Base-by-base conservation (phyloP, 2,888 invertebrate species). In the Clepsis dumicolana region DNA sequence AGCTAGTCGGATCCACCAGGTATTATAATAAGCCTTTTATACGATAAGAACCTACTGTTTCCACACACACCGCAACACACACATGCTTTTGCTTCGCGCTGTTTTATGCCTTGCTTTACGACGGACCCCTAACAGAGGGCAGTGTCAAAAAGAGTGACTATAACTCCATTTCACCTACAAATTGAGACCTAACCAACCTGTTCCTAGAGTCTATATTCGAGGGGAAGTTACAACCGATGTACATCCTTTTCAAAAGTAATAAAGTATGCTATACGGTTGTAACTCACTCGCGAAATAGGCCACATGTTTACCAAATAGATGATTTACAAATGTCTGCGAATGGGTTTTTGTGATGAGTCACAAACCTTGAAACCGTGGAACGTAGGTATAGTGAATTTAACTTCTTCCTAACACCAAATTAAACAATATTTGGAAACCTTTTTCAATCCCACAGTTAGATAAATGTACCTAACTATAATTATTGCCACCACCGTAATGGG, bases 41-140 rank as follows among this genome's bases (percentile, higher is more conserved):
- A n/a, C n/a, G n/a, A n/a, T n/a, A n/a, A n/a, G 29, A 7, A 29
- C 4, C 29, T 29, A 3, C 3, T 29, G 29, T 29, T 29, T n/a
- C n/a, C 29, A 29, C 29, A 29, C 29, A 29, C 4, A 29, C 29
- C 29, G 7, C 29, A 29, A 29, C 29, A 29, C 29, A 29, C 3
- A 7, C 29, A n/a, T n/a, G n/a, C n/a, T n/a, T n/a, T 29, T 29
- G 29, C 29, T 29, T 3, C 8, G 35, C 12, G 16, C 16, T 35
- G 18, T 44, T 44, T 44, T 44, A 44, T 18, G 44, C 18, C 35
- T 44, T 12, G n/a, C 44, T 44, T 44, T 44, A 18, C 44, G 18
- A 44, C 18, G 7, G 8, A 16, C 44, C 44, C 8, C 18, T n/a
- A 44, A 16, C 44, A 4, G 12, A 44, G 1, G 1, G 18, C 44